Base-by-base conservation (phyloP, 2,888 invertebrate species). In the Drosophila neotestacea region DNA sequence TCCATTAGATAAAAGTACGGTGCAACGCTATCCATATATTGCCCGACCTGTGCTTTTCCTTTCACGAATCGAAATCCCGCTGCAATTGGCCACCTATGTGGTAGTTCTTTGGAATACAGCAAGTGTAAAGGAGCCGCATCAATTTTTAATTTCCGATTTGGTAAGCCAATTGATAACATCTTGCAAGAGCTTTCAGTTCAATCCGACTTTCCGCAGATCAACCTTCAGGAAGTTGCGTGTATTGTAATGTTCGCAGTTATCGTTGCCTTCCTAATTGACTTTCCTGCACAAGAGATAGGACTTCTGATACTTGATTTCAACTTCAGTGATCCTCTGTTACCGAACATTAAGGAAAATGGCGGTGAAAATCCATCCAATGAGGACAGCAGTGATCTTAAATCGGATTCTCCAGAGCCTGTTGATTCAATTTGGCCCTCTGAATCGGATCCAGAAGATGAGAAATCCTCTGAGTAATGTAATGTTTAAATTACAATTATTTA, bases 91-190 rank as follows among this genome's bases (percentile, higher is more conserved):
- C 36, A 95, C 95, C 89, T 95, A 95, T 84, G 93, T 95, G 22
- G 94, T 95, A 48, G 95, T 95, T 80, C 94, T 95, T 68, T 95
- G 95, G 73, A 94, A 94, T 54, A 94, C 95, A 27, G 95, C 94
- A 48, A 94, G 94, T n/a, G 93, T 94, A 1, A 94, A 94, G 84
- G 94, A 94, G 47, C 92, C 95, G 0, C 93, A 93, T 13, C 94
- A 94, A 90, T 95, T 95, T 90, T 93, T 94, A 41, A 60, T 94
- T 30, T 89, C 93, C 46, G 93, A 94, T 87, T 89, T 94, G 91
- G 96, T 96, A 93, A 93, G 94, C 34, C 3, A 4, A 13, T 6
- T 6, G 2, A 7, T 32, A 32, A 6, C 3, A 6, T 7, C 6
- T 6, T 6, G 32, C 9, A 4, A 7, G 39, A 30, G 13, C 6